Percentiles rank a stretch among this genome's conserved stretches.
Evolutionary conservation across 2,113 vertebrate species (phyloP).

Genomic region (Lontra canadensis): DNA sequence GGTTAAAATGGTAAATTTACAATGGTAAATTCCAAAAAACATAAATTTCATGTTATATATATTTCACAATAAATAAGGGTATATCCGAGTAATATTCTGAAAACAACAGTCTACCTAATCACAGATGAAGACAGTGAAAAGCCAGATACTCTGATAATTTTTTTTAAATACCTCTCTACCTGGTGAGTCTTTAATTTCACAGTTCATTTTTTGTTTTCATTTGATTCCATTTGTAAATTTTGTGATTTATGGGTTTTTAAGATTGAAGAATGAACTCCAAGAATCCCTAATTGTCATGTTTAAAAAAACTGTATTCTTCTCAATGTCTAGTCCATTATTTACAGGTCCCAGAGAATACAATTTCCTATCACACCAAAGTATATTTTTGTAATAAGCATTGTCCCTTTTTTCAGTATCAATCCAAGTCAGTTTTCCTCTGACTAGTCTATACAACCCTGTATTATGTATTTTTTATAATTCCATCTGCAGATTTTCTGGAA

Average conservation of each 20-base stretch:
- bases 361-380: background rate
- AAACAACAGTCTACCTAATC: conserved; percentile 7
- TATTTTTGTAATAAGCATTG: conserved; percentile 43
- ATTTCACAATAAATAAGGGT: background rate
- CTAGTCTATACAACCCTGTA: background rate
- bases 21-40: no score
- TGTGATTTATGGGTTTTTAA: conserved; percentile 35
- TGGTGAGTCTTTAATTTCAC: background rate
- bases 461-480: background rate
- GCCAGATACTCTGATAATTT: background rate
- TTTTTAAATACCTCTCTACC: background rate
- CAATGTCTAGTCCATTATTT: background rate
- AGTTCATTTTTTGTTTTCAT: conserved; percentile 26
- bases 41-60: background rate
- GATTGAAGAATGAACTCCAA: conserved; percentile 8
- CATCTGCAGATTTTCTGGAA: conserved; percentile 3
- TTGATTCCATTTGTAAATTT: conserved; percentile 34
- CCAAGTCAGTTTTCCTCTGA: conserved; percentile 27
- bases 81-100: background rate
- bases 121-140: background rate
- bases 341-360: background rate
- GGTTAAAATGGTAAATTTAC: background rate
- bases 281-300: background rate
- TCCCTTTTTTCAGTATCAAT: conserved; percentile 42
- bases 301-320: conserved; percentile 2